Percentiles rank a stretch among this genome's conserved stretches.
Conservation (phyloP, 2,888 invertebrate species). For the Isoperla grammatica region DNA sequence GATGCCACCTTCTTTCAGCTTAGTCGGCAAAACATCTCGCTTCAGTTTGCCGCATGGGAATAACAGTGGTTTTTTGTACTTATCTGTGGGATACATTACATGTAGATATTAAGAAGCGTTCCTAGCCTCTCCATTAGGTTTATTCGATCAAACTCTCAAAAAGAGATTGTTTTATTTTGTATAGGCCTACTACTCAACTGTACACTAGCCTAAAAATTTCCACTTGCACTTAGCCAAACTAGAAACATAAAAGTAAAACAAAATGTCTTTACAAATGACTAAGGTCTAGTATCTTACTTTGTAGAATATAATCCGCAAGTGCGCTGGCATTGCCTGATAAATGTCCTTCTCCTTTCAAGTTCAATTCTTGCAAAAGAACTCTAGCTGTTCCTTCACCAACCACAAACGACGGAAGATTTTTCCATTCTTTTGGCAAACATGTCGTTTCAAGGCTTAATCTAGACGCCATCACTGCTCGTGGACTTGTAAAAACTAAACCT, state of each 20-base stretch:
- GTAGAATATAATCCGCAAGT: conserved; percentile 47
- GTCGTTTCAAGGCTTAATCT: conserved; percentile 36
- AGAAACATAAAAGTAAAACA: too few relatives aligned
- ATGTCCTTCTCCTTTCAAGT: conserved; percentile 48
- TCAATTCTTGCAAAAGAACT: conserved; percentile 44
- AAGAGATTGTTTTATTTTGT: too few relatives aligned
- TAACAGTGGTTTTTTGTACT: conserved; percentile 45
- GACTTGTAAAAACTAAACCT: conserved; percentile 51
- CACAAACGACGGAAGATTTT: conserved; percentile 46
- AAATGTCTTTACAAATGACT: too few relatives aligned
- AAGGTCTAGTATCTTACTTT: too few relatives aligned
- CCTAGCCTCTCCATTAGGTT: too few relatives aligned
- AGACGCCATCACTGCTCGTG: conserved; percentile 49
- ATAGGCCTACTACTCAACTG: too few relatives aligned
- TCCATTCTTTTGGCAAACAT: conserved; percentile 40
- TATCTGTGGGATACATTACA: too few relatives aligned
- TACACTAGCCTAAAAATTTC: too few relatives aligned
- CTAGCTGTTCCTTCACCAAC: conserved; percentile 53
- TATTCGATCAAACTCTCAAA: too few relatives aligned
- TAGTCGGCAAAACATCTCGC: conserved; percentile 47
- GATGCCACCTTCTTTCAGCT: conserved; percentile 44
- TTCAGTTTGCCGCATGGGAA: conserved; percentile 54
- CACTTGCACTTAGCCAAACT: too few relatives aligned
- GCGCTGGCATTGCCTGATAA: conserved; percentile 51
- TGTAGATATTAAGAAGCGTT: too few relatives aligned